A percentile compares a stretch with the other conserved stretches of the same genome.
These are phyloP conservation scores for Eulemur mongoz DNA, from an alignment of 2,797 vertebrate genomes.

Conservation along the genomic window DNA sequence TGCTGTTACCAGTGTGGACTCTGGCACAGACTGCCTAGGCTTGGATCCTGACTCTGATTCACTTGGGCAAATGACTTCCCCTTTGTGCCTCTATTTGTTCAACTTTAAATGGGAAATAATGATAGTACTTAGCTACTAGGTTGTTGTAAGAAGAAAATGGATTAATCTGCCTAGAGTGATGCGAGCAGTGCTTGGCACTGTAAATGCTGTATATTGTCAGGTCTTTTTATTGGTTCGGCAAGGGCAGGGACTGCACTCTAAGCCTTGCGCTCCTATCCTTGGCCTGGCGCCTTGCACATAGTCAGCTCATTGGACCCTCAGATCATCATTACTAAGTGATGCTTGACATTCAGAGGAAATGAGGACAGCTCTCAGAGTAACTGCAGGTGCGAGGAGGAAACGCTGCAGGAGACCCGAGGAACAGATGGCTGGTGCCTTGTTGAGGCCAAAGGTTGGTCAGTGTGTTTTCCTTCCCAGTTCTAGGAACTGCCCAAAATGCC, in stretches of 20 bases:
- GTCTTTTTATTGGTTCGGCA: not conserved
- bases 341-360: not conserved
- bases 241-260: not conserved
- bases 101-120: not conserved
- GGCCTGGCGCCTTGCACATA: not conserved
- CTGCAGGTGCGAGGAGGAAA: not conserved
- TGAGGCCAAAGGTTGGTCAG: not conserved
- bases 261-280: not conserved
- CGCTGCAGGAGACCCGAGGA: not conserved
- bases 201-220: not conserved
- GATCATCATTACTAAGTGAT: not conserved
- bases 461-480: not conserved
- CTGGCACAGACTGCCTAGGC: not conserved
- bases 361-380: not conserved
- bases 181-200: not conserved
- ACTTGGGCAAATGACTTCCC: not conserved
- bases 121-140: not conserved
- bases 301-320: not conserved
- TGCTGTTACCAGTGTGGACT: not conserved
- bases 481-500: not conserved
- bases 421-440: not conserved
- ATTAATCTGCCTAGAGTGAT: not conserved
- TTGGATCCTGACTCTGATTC: not conserved
- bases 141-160: not conserved
- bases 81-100: not conserved